Percentiles rank a stretch among this genome's conserved stretches.
Conservation (phyloP, 2,888 invertebrate genomes). For the Eilema caniola region DNA sequence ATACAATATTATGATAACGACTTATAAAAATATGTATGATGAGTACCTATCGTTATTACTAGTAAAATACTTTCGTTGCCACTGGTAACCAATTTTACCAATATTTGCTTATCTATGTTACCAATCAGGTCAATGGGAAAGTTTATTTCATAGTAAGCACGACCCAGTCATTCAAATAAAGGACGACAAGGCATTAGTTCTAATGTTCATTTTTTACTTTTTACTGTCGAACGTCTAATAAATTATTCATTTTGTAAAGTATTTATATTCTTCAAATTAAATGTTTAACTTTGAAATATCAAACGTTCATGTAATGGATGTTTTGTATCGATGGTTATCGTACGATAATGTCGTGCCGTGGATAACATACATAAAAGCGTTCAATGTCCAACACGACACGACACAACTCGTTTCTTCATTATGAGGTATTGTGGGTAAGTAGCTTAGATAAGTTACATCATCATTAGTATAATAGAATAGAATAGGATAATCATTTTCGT, state of each 20-base stretch:
- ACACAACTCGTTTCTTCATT: no score
- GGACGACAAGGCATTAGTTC: constrained; percentile 25
- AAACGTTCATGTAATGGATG: background rate
- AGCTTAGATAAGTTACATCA: background rate
- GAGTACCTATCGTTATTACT: no score
- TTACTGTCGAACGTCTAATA: constrained; percentile 17
- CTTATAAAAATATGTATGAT: background rate
- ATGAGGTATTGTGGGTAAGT: background rate
- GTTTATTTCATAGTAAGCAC: background rate
- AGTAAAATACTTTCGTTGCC: background rate
- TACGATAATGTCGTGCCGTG: background rate
- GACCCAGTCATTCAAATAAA: constrained; percentile 17
- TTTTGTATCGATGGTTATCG: no score
- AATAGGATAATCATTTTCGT: no score
- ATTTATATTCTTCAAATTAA: background rate
- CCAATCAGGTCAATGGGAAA: constrained; percentile 20
- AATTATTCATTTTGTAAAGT: background rate
- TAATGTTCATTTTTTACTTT: constrained; percentile 23
- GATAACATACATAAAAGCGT: no score
- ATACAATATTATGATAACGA: background rate
- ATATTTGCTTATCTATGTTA: constrained; percentile 28
- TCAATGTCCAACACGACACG: no score
- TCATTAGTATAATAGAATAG: no score
- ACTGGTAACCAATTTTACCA: constrained; percentile 8
- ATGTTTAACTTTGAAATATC: background rate